Evolutionary conservation across 2,888 invertebrate genomes (phyloP).

Genomic region (Ditylenchus weischeri): DNA sequence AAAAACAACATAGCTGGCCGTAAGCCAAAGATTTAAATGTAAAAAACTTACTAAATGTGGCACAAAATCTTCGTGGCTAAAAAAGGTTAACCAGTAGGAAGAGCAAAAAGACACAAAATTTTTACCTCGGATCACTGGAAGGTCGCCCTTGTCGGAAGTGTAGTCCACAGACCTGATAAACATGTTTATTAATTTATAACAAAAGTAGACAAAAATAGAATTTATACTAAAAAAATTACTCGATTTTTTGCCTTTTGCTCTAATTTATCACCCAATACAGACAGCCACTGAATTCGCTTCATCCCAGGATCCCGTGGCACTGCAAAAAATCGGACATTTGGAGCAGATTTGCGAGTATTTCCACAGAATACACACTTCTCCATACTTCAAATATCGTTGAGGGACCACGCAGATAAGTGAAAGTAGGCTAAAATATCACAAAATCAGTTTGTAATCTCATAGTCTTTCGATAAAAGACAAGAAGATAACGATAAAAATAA

Average conservation of each 20-base stretch:
- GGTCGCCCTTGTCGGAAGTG: slow-evolving; percentile 42
- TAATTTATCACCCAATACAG: slow-evolving; percentile 28
- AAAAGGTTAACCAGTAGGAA: background rate
- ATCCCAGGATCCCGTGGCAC: slow-evolving; percentile 38
- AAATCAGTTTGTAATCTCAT: no score
- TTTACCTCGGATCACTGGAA: slow-evolving; percentile 26
- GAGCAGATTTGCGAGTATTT: slow-evolving; percentile 32
- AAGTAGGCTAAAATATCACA: no score
- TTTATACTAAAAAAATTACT: no score
- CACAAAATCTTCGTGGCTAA: slow-evolving; percentile 37
- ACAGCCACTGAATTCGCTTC: slow-evolving; percentile 40
- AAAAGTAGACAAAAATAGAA: no score
- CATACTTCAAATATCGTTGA: slow-evolving; percentile 12
- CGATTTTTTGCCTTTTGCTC: slow-evolving; percentile 39
- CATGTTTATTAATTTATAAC: background rate
- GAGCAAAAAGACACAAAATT: no score
- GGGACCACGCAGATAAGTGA: no score
- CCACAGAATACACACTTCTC: slow-evolving; percentile 35
- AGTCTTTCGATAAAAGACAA: no score
- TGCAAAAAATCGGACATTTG: slow-evolving; percentile 32
- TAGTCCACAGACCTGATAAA: slow-evolving; percentile 42
- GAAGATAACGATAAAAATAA: no score
- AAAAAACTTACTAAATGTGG: slow-evolving; percentile 27
- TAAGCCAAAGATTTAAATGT: no score
- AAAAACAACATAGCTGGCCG: no score